Percentiles rank a stretch among this genome's conserved stretches.
phyloP scores from a whole-genome alignment of 2,888 invertebrate genomes.

The Epistrophe grossulariae region DNA sequence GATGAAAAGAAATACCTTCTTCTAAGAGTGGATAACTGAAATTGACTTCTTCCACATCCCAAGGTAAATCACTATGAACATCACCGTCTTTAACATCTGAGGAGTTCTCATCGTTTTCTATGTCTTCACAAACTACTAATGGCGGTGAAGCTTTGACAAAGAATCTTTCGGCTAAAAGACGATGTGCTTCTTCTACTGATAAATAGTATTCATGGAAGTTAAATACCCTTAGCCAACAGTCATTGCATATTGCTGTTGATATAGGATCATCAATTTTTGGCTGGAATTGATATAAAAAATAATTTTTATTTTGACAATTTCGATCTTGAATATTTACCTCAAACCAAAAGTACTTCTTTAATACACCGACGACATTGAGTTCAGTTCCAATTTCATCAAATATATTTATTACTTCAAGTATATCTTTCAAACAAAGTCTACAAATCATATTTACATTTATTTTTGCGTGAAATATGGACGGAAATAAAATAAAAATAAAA shows the following conservation, averaged over 20 bases:
- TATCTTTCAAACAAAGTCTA: conserved; percentile 81
- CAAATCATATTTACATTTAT: conserved; percentile 80
- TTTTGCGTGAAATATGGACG: not conserved
- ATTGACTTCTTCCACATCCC: conserved; percentile 48
- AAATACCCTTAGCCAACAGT: conserved; percentile 81
- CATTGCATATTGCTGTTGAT: conserved; percentile 81
- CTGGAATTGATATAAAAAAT: conserved; percentile 72
- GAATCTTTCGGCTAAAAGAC: conserved; percentile 80
- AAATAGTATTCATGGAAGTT: conserved; percentile 82
- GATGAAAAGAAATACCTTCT: conserved; percentile 32
- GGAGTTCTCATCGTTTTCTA: conserved; percentile 52
- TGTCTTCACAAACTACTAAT: conserved; percentile 7
- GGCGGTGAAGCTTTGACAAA: conserved; percentile 72
- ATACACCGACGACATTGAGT: conserved; percentile 79
- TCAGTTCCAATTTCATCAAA: conserved; percentile 80
- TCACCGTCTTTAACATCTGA: conserved; percentile 63
- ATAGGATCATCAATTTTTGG: conserved; percentile 80
- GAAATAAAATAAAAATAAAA: conserved; percentile 25
- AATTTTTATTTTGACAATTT: not conserved
- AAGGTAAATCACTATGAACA: conserved; percentile 58
- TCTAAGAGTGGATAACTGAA: conserved; percentile 36
- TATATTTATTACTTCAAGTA: conserved; percentile 80
- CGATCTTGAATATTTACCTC: conserved; percentile 77
- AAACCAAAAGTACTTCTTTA: conserved; percentile 83
- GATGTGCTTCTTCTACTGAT: conserved; percentile 81